Conservation (phyloP, 2,888 invertebrate species). For the Ophion costatus region DNA sequence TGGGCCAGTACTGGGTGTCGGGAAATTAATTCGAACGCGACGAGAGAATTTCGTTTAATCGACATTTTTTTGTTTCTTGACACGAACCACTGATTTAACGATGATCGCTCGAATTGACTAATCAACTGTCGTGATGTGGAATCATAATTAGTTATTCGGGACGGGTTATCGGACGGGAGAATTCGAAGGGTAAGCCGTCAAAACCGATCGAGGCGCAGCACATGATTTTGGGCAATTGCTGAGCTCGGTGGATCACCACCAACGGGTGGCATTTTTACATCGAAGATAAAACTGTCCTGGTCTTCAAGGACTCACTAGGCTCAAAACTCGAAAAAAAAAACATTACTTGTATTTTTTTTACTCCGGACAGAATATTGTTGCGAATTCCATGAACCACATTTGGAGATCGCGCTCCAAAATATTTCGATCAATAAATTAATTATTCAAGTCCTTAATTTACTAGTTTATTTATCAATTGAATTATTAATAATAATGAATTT, state of each 20-base stretch:
- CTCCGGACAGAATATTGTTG: no score
- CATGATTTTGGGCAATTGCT: constrained; percentile 46
- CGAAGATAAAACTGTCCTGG: background rate
- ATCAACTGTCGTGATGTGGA: background rate
- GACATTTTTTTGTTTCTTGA: constrained; percentile 33
- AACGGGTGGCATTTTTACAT: background rate
- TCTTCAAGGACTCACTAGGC: background rate
- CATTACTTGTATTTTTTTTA: background rate
- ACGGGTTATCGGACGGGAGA: no score
- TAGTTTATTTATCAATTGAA: no score
- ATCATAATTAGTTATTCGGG: background rate
- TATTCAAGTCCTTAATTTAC: no score
- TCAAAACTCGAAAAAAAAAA: background rate
- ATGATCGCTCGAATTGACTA: background rate
- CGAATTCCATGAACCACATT: no score
- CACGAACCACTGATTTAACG: background rate
- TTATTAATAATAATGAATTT: no score
- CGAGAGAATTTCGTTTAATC: constrained; percentile 2
- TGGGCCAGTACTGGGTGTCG: background rate
- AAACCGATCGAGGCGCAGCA: constrained; percentile 23
- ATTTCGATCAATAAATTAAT: no score
- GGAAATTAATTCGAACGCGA: background rate
- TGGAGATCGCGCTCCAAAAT: no score
- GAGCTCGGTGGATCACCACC: background rate
- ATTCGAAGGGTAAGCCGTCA: background rate